Percentiles rank a stretch among this genome's conserved stretches.
Conservation (phyloP, 2,797 vertebrate genomes). For the Austrolebias charrua region DNA sequence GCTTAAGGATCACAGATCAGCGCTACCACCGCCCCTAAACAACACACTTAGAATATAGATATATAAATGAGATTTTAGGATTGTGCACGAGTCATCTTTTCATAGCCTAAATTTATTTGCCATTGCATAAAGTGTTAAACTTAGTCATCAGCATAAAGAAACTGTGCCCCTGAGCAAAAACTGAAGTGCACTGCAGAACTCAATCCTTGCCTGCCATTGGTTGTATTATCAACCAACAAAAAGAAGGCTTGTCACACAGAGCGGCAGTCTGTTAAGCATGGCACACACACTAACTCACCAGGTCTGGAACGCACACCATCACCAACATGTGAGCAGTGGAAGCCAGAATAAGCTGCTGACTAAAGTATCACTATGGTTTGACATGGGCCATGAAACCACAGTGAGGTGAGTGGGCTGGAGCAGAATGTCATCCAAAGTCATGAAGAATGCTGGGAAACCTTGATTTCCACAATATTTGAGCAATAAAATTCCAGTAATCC, state of each 20-base stretch:
- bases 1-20: too few species aligned
- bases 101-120: neutral
- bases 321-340: constrained; percentile 60
- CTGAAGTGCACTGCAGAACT: constrained; percentile 9
- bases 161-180: constrained; percentile 9
- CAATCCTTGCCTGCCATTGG: constrained; percentile 33
- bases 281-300: constrained; percentile 56
- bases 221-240: constrained; percentile 41
- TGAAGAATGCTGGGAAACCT: constrained; percentile 54
- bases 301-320: constrained; percentile 62
- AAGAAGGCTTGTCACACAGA: constrained; percentile 66
- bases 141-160: constrained; percentile 1
- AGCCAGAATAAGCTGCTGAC: constrained; percentile 69
- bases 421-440: constrained; percentile 71
- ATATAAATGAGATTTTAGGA: too few species aligned
- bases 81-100: neutral
- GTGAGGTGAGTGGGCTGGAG: constrained; percentile 61
- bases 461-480: constrained; percentile 44
- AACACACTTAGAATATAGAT: too few species aligned
- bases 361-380: constrained; percentile 56
- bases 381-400: constrained; percentile 47
- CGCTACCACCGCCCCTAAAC: too few species aligned
- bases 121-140: neutral
- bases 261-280: constrained; percentile 69
- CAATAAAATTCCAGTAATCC: constrained; percentile 45